Evolutionary conservation across 2,797 vertebrate genomes (phyloP).

Genomic region (Enteromius viviparus): DNA sequence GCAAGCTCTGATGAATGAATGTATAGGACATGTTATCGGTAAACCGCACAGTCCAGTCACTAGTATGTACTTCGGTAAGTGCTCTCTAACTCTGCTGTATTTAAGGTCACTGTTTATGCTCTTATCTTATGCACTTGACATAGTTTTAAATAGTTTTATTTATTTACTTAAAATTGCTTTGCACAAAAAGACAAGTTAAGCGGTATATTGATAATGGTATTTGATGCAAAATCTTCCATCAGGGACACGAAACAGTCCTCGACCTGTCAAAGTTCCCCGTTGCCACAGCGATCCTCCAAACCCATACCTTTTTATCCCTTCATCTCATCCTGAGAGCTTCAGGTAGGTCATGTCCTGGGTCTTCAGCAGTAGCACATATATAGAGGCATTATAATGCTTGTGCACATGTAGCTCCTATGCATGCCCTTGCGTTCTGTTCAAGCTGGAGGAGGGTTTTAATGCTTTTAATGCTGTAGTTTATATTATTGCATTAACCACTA

Average conservation of each 20-base stretch:
- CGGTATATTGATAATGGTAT: neutral
- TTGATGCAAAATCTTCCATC: constrained; percentile 46
- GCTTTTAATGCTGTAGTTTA: constrained; percentile 6
- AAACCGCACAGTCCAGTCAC: constrained; percentile 98
- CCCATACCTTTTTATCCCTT: constrained; percentile 91
- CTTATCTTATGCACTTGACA: neutral
- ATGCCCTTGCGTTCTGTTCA: neutral
- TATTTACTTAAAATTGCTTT: no score
- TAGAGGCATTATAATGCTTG: constrained; percentile 12
- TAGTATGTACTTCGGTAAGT: constrained; percentile 93
- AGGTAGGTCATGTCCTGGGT: constrained; percentile 78
- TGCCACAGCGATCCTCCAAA: constrained; percentile 98
- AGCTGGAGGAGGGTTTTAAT: constrained; percentile 16
- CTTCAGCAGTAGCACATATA: neutral
- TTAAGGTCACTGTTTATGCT: neutral
- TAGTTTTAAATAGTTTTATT: neutral
- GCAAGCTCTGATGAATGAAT: constrained; percentile 98
- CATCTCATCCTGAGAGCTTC: constrained; percentile 86
- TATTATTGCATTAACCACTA: constrained; percentile 29
- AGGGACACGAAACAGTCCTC: constrained; percentile 94
- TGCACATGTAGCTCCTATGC: constrained; percentile 5
- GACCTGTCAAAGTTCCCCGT: constrained; percentile 95
- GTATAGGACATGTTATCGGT: constrained; percentile 98
- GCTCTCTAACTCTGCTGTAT: neutral
- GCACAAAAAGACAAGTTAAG: neutral